Evolutionary conservation across 30 jellyfish, hydroid and myxozoan species (phyloP).

Genomic region (Hydractinia symbiolongicarpus): DNA sequence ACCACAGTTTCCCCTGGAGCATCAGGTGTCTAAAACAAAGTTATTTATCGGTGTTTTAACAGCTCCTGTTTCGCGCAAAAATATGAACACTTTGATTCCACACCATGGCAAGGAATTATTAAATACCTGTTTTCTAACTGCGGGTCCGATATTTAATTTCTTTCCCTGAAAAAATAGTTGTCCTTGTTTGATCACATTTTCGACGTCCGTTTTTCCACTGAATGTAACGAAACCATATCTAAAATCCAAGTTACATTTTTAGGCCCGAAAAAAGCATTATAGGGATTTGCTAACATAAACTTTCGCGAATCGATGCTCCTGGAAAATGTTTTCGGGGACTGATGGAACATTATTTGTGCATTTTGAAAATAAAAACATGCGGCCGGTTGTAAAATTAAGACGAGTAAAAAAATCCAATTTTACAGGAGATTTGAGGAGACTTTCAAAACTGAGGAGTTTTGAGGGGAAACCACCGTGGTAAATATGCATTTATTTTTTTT

Average conservation of each 20-base stretch:
- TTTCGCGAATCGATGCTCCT: not conserved
- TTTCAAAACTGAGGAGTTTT: no score
- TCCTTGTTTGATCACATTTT: not conserved
- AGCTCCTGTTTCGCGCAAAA: not conserved
- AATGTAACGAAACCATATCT: constrained; percentile 6
- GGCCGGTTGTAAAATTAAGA: no score
- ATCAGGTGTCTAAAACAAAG: not conserved
- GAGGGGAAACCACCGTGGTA: no score
- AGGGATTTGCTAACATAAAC: not conserved
- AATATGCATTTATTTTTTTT: no score
- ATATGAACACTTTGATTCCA: not conserved
- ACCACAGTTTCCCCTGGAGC: not conserved
- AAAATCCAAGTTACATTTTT: not conserved
- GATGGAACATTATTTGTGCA: no score
- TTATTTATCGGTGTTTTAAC: not conserved
- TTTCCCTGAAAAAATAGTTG: constrained; percentile 11
- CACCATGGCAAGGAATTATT: not conserved
- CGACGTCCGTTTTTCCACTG: not conserved
- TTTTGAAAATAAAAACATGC: no score
- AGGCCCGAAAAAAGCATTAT: not conserved
- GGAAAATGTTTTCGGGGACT: no score
- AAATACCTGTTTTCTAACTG: constrained; percentile 12
- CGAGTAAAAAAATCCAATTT: no score
- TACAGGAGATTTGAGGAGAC: no score
- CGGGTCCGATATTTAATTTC: constrained; percentile 11